These are phyloP conservation scores for Rhinolophus sinicus DNA, from an alignment of 2,113 vertebrate species.

Conservation along the genomic window DNA sequence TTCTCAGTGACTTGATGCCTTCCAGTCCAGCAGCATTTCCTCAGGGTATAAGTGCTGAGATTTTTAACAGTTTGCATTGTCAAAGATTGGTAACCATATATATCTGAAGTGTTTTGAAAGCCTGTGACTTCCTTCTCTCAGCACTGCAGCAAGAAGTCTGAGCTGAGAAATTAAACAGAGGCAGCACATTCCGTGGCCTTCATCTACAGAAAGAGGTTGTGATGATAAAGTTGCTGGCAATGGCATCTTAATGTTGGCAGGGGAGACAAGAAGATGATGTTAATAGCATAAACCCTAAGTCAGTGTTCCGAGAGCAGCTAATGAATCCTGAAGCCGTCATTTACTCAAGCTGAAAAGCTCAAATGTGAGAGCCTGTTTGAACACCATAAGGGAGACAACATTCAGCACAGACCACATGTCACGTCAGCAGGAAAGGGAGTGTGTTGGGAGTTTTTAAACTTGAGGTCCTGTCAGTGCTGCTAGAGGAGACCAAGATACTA, in stretches of 20 bases:
- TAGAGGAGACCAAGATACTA: neutral
- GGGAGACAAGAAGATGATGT: neutral
- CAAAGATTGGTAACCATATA: slow-evolving; percentile 55
- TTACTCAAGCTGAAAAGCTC: slow-evolving; percentile 11
- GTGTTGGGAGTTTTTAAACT: neutral
- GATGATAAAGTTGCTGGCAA: neutral
- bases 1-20: slow-evolving; percentile 55
- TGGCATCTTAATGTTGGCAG: slow-evolving; percentile 41
- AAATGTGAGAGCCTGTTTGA: neutral
- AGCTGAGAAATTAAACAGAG: slow-evolving; percentile 63
- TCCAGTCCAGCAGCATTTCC: slow-evolving; percentile 28
- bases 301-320: neutral
- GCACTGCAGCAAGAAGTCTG: neutral
- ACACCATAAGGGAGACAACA: neutral
- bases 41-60: slow-evolving; percentile 41
- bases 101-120: slow-evolving; percentile 44
- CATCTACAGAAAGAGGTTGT: neutral
- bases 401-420: neutral
- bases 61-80: slow-evolving; percentile 65
- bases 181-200: slow-evolving; percentile 25
- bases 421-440: neutral
- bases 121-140: slow-evolving; percentile 24
- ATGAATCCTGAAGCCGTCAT: neutral
- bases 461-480: neutral
- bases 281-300: neutral